A percentile compares a stretch with the other conserved stretches of the same genome.
phyloP scores from a whole-genome alignment of 2,888 invertebrate species.

The Bellardia bayeri region DNA sequence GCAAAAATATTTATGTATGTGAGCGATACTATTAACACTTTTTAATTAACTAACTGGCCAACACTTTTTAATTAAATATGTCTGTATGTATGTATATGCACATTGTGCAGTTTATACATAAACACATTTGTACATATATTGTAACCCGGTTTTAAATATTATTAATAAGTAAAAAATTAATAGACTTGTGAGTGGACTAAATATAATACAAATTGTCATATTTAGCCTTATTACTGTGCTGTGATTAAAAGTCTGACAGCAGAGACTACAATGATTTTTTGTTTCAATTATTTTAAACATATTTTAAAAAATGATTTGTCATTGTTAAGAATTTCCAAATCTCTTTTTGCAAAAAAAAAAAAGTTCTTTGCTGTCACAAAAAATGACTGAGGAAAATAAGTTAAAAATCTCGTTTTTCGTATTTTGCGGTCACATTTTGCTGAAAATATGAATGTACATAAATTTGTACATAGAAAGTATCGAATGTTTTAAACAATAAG shows the following conservation, averaged over 20 bases:
- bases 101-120: too few relatives aligned
- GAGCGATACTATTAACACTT: too few relatives aligned
- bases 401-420: background rate
- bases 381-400: background rate
- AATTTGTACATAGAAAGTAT: conserved; percentile 6
- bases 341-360: background rate
- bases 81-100: too few relatives aligned
- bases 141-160: too few relatives aligned
- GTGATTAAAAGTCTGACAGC: background rate
- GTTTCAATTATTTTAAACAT: background rate
- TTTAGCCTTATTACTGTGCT: too few relatives aligned
- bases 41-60: too few relatives aligned
- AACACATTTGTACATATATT: too few relatives aligned
- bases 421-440: background rate
- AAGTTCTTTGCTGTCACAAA: background rate
- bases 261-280: background rate
- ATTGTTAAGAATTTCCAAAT: background rate
- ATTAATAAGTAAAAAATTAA: too few relatives aligned
- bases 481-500: background rate
- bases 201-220: too few relatives aligned
- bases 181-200: too few relatives aligned
- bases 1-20: too few relatives aligned
- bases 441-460: background rate
- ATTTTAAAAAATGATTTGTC: background rate
- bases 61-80: too few relatives aligned